These are phyloP conservation scores for Chloropsis cyanopogon DNA, from an alignment of 2,113 vertebrate species.

Conservation along the genomic window DNA sequence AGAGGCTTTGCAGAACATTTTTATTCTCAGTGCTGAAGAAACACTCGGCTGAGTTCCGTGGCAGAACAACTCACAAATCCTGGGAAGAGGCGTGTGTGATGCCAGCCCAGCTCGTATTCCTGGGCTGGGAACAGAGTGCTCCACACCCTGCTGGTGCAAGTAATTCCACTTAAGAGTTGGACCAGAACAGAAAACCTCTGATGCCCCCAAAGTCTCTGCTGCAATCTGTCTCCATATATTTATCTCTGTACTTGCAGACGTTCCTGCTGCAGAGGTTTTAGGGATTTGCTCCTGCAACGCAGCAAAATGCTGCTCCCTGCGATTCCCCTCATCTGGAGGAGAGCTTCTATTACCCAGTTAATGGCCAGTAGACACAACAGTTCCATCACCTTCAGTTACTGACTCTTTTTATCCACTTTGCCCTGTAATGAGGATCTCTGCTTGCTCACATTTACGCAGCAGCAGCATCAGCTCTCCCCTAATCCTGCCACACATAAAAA, in stretches of 20 bases:
- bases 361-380: constrained; percentile 49
- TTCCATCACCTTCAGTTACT: constrained; percentile 52
- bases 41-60: neutral
- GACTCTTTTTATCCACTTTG: constrained; percentile 62
- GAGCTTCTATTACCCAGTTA: constrained; percentile 48
- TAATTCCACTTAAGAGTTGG: neutral
- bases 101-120: neutral
- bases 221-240: constrained; percentile 34
- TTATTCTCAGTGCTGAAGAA: neutral
- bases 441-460: constrained; percentile 39
- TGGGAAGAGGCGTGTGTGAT: neutral
- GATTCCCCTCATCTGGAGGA: constrained; percentile 4
- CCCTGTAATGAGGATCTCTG: constrained; percentile 53
- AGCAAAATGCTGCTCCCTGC: constrained; percentile 49
- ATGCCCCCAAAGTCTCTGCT: constrained; percentile 15
- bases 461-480: constrained; percentile 50
- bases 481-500: constrained; percentile 54
- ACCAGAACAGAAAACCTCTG: neutral
- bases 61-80: neutral
- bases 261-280: constrained; percentile 49
- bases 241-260: constrained; percentile 48
- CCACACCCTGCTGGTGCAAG: neutral
- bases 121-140: neutral
- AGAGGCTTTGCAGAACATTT: neutral
- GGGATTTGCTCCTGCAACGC: constrained; percentile 54